Percentiles rank a stretch among this genome's conserved stretches.
phyloP scores from a whole-genome alignment of 2,888 invertebrate species.

The Cosmorhoe ocellata region DNA sequence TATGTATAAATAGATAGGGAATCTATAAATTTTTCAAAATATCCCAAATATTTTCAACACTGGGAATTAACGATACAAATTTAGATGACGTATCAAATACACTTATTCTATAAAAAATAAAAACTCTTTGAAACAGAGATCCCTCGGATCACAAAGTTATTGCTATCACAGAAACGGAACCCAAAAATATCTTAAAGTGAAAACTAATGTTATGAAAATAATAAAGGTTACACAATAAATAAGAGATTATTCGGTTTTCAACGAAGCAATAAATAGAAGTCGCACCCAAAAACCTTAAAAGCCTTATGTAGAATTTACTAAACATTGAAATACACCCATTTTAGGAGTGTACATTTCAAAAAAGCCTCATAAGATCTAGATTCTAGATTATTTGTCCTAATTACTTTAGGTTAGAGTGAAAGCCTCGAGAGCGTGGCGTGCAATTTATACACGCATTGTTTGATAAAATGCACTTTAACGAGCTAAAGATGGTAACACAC shows the following conservation, averaged over 20 bases:
- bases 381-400: too few species aligned
- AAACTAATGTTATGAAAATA: constrained; percentile 1
- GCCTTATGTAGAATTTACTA: too few species aligned
- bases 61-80: constrained; percentile 16
- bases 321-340: too few species aligned
- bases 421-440: too few species aligned
- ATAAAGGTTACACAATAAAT: background rate
- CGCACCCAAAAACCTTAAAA: background rate
- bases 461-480: too few species aligned
- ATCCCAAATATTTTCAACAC: constrained; percentile 15
- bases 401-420: too few species aligned
- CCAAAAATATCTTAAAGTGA: constrained; percentile 20
- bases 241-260: constrained; percentile 3
- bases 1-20: constrained; percentile 20
- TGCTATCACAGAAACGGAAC: constrained; percentile 34
- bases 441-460: too few species aligned
- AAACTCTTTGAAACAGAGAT: constrained; percentile 12
- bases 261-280: constrained; percentile 7
- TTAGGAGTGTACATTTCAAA: too few species aligned
- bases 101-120: constrained; percentile 14
- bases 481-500: too few species aligned
- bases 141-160: constrained; percentile 29
- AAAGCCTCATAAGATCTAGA: too few species aligned
- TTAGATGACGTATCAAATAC: constrained; percentile 29
- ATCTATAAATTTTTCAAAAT: constrained; percentile 7